Percentiles rank a stretch among this genome's conserved stretches.
Conservation (phyloP, 2,113 vertebrate genomes). For the Parus major region DNA sequence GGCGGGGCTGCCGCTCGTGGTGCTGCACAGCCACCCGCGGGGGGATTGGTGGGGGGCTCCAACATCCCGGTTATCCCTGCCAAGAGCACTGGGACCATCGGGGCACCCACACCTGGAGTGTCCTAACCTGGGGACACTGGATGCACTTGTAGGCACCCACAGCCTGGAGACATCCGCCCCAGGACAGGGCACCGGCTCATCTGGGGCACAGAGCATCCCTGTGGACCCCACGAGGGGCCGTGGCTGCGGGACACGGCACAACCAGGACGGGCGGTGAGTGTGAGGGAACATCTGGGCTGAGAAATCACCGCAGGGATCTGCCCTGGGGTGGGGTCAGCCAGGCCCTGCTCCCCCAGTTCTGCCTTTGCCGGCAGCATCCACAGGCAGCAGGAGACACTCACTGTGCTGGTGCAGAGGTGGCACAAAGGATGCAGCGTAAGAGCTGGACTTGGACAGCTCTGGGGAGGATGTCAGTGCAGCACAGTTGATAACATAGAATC, state of each 20-base stretch:
- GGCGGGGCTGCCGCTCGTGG: background rate
- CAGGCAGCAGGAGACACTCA: background rate
- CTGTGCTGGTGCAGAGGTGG: fast-evolving
- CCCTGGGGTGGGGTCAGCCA: background rate
- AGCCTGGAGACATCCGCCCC: no score
- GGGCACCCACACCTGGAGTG: no score
- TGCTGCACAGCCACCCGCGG: no score
- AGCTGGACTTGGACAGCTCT: background rate
- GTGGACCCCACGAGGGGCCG: background rate
- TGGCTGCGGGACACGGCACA: background rate
- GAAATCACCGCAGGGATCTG: background rate
- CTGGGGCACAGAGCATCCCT: background rate
- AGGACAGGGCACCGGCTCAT: background rate
- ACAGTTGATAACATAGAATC: background rate
- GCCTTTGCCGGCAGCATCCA: fast-evolving
- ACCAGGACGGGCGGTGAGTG: fast-evolving
- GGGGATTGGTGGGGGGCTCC: background rate
- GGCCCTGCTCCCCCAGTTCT: fast-evolving
- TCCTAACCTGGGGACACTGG: background rate
- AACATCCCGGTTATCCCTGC: background rate
- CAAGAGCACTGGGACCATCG: background rate
- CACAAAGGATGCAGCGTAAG: background rate
- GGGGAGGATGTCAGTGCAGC: background rate
- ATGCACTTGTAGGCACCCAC: background rate
- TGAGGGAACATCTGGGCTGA: fast-evolving